Evolutionary conservation across 2,113 vertebrate species (phyloP).

Genomic region (Fukomys damarensis): DNA sequence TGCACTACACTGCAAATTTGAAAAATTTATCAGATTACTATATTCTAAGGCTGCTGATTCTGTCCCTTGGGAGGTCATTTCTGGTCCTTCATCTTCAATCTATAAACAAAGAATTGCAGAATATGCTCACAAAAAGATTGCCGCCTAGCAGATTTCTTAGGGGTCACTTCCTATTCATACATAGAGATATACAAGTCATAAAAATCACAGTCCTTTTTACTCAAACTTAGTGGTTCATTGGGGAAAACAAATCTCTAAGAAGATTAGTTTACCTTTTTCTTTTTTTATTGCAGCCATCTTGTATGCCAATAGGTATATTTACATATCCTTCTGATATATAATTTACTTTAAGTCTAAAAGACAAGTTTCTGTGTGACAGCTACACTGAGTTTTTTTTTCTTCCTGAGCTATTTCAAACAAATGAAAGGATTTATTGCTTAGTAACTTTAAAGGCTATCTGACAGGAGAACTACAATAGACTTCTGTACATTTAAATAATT

Average conservation of each 20-base stretch:
- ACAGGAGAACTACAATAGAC: not conserved
- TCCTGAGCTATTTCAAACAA: constrained; percentile 24
- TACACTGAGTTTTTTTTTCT: not conserved
- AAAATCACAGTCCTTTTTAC: not conserved
- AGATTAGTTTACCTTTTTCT: not conserved
- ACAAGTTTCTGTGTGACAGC: not conserved
- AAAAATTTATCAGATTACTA: not conserved
- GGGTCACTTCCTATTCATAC: not conserved
- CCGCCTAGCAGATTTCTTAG: not conserved
- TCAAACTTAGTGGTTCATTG: not conserved
- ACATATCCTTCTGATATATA: not conserved
- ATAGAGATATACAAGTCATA: not conserved
- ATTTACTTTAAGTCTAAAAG: not conserved
- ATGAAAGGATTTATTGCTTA: not conserved
- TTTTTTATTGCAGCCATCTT: not conserved
- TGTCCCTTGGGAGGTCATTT: not conserved
- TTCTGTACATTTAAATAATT: not conserved
- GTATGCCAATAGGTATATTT: not conserved
- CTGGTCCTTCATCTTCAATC: not conserved
- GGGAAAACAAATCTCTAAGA: not conserved
- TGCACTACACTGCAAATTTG: not conserved
- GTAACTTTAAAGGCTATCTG: not conserved
- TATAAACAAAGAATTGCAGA: not conserved
- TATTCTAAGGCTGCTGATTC: not conserved
- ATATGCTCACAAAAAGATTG: not conserved